Evolutionary conservation across 2,113 vertebrate species (phyloP).

Genomic region (Hemiscyllium ocellatum): DNA sequence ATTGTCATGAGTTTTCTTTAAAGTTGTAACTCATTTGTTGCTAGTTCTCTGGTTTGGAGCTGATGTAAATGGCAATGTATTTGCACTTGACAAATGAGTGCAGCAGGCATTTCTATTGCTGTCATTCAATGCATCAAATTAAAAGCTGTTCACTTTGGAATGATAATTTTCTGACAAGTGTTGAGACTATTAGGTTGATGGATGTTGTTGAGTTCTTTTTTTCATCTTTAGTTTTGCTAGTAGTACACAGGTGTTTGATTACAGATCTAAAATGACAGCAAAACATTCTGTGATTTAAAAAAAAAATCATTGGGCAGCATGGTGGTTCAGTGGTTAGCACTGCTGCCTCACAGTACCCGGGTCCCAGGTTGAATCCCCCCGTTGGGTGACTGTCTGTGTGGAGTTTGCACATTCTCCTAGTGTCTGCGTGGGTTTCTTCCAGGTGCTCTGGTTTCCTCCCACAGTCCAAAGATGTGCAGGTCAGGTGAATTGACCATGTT

Average conservation of each 20-base stretch:
- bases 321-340: too few relatives aligned
- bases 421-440: too few relatives aligned
- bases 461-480: too few relatives aligned
- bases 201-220: background rate
- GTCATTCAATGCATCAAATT: background rate
- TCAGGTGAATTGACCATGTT: too few relatives aligned
- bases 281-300: background rate
- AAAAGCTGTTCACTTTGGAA: background rate
- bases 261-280: background rate
- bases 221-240: background rate
- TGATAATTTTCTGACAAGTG: conserved; percentile 16
- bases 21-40: background rate
- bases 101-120: background rate
- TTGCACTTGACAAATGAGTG: background rate
- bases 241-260: background rate
- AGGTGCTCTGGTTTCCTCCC: too few relatives aligned
- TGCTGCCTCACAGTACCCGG: too few relatives aligned
- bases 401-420: too few relatives aligned
- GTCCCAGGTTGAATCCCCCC: too few relatives aligned
- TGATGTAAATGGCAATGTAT: background rate
- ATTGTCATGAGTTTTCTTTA: background rate
- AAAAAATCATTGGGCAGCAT: too few relatives aligned
- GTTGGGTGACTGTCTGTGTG: too few relatives aligned
- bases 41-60: background rate
- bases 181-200: background rate